Evolutionary conservation across 2,888 invertebrate species (phyloP), one percentile per base, ranked within the genome.

Genomic region (Tuta absoluta): DNA sequence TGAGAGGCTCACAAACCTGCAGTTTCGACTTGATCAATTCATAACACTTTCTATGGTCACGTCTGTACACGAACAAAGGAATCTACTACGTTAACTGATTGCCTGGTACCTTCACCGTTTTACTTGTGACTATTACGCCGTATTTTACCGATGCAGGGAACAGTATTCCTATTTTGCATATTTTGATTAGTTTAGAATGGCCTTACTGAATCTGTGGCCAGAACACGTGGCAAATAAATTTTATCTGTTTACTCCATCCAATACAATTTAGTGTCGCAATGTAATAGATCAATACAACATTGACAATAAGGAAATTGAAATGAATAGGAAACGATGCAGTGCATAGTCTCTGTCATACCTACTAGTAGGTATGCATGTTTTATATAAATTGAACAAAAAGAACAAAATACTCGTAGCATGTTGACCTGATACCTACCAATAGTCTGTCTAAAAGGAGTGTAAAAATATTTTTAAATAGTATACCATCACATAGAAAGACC

Each of bases 21-120:
- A 72, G 72, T 70, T 75, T 73, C 62, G 74, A 72, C 73, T 78
- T 81, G 78, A 83, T 82, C 78, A 79, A 79, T 81, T 78, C 72
- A 75, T 72, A 73, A 77, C 76, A 86, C 89, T 87, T 89, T 89
- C 87, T 73, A 82, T 72, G 75, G 79, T 87, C 86, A 86, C 63
- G 66, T 63, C 51, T 59, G 28, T 33, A 56, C 17, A 28, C 28
- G 28, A 56, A 56, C 28, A 56, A 56, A 56, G 17, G 56, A 24
- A 56, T 56, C 33, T 56, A 28, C 28, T 56, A 28, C 14, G 12
- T 56, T 56, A 33, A 14, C 56, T 56, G 56, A n/a, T 56, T 14
- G 28, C 56, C 56, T 33, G 17, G 28, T 28, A 56, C 56, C n/a
- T 24, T 56, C 56, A 56, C 56, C 53, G 53, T 53, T 53, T 53